These are phyloP conservation scores for Temnothorax nylanderi DNA, from an alignment of 1,140 invertebrate genomes.

Conservation along the genomic window DNA sequence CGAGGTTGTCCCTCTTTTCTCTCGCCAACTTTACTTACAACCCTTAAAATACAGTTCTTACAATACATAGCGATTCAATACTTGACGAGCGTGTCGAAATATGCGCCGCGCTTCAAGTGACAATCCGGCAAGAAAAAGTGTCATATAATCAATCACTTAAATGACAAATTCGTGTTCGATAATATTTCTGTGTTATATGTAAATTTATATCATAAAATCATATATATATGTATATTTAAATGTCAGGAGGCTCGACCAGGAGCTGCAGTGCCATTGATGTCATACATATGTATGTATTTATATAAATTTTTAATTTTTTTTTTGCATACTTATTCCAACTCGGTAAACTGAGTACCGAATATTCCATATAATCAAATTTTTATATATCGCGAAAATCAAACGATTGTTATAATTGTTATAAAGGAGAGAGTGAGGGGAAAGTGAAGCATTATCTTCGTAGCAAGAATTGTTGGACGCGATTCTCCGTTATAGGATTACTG, in stretches of 20 bases:
- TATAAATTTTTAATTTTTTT: too few relatives aligned
- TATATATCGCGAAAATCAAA: background rate
- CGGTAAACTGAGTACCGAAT: too few relatives aligned
- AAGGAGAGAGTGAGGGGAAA: background rate
- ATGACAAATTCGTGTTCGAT: too few relatives aligned
- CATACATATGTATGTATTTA: too few relatives aligned
- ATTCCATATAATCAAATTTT: background rate
- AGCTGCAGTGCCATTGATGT: too few relatives aligned
- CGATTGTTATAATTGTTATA: background rate
- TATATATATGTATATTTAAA: too few relatives aligned
- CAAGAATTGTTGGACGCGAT: background rate
- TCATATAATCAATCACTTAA: too few relatives aligned
- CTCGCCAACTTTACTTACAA: constrained; percentile 58
- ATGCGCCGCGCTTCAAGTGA: constrained; percentile 60
- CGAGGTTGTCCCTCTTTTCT: constrained; percentile 66
- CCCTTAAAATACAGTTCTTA: constrained; percentile 80
- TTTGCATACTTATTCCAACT: too few relatives aligned
- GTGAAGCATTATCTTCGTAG: background rate
- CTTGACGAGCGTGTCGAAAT: constrained; percentile 79
- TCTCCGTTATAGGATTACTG: background rate
- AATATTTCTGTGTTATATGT: too few relatives aligned
- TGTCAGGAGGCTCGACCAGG: too few relatives aligned
- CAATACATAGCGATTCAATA: constrained; percentile 80
- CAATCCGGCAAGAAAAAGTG: background rate
- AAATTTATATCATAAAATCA: too few relatives aligned